Evolutionary conservation across 2,888 invertebrate species (phyloP), one percentile per base, ranked within the genome.

Genomic region (Leptarthrus brevirostris): DNA sequence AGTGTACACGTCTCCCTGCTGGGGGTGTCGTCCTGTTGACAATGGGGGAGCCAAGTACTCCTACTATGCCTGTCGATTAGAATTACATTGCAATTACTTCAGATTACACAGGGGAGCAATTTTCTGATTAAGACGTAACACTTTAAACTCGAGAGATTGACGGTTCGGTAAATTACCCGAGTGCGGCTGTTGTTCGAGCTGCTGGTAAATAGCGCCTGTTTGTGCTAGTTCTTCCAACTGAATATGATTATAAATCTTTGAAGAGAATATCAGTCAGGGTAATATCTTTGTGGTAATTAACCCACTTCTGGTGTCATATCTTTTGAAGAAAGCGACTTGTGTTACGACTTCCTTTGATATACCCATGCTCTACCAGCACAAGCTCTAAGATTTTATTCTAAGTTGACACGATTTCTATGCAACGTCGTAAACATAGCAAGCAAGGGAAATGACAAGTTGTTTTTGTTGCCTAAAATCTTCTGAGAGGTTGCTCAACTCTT

Each of bases 31-130:
- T 66, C 49, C 49, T 66, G 30, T 49, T 49, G 66, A 66, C 66
- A 49, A 66, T 49, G 26, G 12, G 54, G 26, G 30, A 30, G 36
- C 47, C 3, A 22, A n/a, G 26, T 30, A 26, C 26, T 22, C 49
- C 66, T 66, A 18, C 49, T 49, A 53, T 52, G 70, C 53, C 70
- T 70, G 70, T 70, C 70, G 70, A 70, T 70, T 53, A 53, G 70
- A 53, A 70, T 70, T 70, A 70, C 70, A 53, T 70, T 70, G 70
- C 70, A 70, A 70, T 70, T 53, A 70, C 53, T 70, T 36, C 34
- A 70, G 53, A 70, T 70, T 70, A 49, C 70, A 70, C 70, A 53
- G 20, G 70, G 70, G 53, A 70, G 36, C 34, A 70, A 53, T 70
- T 53, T 53, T 52, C 53, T 26, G 53, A 53, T 70, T 53, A 53